Evolutionary conservation across 2,888 invertebrate species (phyloP).

Genomic region (Sipha maydis): DNA sequence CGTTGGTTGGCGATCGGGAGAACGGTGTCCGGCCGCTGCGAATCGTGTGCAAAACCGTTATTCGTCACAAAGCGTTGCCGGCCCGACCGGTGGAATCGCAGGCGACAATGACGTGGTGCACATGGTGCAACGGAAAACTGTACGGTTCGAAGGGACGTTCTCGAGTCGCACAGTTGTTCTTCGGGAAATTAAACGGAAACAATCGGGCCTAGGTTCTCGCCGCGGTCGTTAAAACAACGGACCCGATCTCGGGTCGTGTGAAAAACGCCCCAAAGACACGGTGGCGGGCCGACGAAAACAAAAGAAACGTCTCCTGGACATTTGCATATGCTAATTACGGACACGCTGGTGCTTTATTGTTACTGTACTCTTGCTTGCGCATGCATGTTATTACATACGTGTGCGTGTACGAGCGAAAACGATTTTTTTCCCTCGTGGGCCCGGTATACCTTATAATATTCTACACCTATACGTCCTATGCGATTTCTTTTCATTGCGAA

Average conservation of each 20-base stretch:
- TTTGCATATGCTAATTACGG: conserved; percentile 54
- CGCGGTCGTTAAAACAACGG: conserved; percentile 46
- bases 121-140: conserved; percentile 8
- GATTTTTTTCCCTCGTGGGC: conserved; percentile 7
- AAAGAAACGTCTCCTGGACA: conserved; percentile 58
- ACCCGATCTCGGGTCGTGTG: conserved; percentile 42
- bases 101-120: not conserved
- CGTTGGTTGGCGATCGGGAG: no score
- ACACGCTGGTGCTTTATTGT: conserved; percentile 35
- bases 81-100: no score
- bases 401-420: not conserved
- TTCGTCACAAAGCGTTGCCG: not conserved
- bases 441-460: not conserved
- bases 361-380: not conserved
- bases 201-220: conserved; percentile 14
- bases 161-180: not conserved
- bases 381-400: not conserved
- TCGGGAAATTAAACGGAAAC: conserved; percentile 38
- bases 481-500: conserved; percentile 19
- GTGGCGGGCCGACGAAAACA: conserved; percentile 40
- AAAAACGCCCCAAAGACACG: conserved; percentile 50
- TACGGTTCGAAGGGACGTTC: not conserved
- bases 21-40: no score
- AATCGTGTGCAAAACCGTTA: not conserved
- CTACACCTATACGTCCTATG: not conserved